Percentiles rank a stretch among this genome's conserved stretches.
Conservation (phyloP, 2,113 vertebrate genomes). For the Myrmophylax atrothorax region DNA sequence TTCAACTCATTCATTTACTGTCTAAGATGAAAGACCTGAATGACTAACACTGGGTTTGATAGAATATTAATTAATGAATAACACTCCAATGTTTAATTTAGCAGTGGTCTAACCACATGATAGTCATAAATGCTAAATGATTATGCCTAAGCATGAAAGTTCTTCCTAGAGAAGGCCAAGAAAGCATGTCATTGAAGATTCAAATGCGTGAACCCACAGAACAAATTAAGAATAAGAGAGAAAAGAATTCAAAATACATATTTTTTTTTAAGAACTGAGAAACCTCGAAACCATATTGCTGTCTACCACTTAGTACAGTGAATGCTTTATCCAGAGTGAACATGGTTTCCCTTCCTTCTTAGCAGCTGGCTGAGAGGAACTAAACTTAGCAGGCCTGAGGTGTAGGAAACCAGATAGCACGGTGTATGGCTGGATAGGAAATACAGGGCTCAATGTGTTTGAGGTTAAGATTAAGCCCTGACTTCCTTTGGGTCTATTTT, state of each 20-base stretch:
- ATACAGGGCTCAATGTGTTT: constrained; percentile 80
- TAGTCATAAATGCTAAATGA: neutral
- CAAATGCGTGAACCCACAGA: neutral
- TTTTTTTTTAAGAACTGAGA: neutral
- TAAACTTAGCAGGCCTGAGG: constrained; percentile 80
- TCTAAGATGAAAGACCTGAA: constrained; percentile 28
- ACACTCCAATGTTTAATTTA: neutral
- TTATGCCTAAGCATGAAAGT: neutral
- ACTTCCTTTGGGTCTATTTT: constrained; percentile 83
- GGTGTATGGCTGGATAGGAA: constrained; percentile 76
- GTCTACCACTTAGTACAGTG: neutral
- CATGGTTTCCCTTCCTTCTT: constrained; percentile 63
- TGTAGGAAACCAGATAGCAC: constrained; percentile 82
- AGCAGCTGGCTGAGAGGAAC: constrained; percentile 76
- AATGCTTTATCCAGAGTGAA: constrained; percentile 24
- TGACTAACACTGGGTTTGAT: neutral
- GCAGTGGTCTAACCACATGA: neutral
- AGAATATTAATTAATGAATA: constrained; percentile 2
- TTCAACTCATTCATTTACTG: neutral
- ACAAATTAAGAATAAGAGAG: neutral
- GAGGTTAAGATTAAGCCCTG: constrained; percentile 80
- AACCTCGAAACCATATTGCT: neutral
- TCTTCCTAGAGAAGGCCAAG: neutral
- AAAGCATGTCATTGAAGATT: neutral
- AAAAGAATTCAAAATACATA: neutral